These are phyloP conservation scores for Ictalurus punctatus DNA, from an alignment of 2,113 vertebrate genomes.

Conservation along the genomic window DNA sequence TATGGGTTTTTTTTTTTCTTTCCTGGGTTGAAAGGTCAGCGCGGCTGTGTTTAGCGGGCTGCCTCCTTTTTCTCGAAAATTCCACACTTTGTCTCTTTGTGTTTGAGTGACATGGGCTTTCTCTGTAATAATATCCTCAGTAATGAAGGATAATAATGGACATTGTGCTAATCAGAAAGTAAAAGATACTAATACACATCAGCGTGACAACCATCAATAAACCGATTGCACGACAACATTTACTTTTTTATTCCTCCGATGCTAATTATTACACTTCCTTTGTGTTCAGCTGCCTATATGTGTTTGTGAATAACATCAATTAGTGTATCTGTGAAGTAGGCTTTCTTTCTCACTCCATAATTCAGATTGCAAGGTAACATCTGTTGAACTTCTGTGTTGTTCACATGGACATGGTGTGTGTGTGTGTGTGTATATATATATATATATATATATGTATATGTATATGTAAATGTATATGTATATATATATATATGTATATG, in stretches of 20 bases:
- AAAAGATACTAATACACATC: slow-evolving; percentile 53
- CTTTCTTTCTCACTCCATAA: slow-evolving; percentile 8
- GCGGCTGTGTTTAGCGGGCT: slow-evolving; percentile 66
- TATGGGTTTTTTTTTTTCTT: slow-evolving; percentile 56
- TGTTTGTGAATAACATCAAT: slow-evolving; percentile 51
- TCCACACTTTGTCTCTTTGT: slow-evolving; percentile 55
- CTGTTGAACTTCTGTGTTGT: slow-evolving; percentile 23
- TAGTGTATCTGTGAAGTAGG: slow-evolving; percentile 24
- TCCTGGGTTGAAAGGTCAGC: slow-evolving; percentile 39
- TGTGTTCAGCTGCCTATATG: slow-evolving; percentile 40
- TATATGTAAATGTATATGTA: too few relatives aligned
- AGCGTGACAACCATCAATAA: slow-evolving; percentile 53
- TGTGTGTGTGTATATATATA: too few relatives aligned
- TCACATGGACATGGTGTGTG: not conserved
- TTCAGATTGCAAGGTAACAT: slow-evolving; percentile 9
- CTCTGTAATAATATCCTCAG: slow-evolving; percentile 77
- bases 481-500: too few relatives aligned
- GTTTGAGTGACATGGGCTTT: slow-evolving; percentile 79
- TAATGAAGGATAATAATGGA: slow-evolving; percentile 75
- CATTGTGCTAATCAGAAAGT: slow-evolving; percentile 56
- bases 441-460: too few relatives aligned
- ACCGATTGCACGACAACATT: slow-evolving; percentile 47
- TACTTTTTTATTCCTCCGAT: slow-evolving; percentile 34
- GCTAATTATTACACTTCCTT: slow-evolving; percentile 51
- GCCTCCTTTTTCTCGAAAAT: slow-evolving; percentile 58